Evolutionary conservation across 2,113 vertebrate species (phyloP), one percentile per base, ranked within the genome.

Genomic region (Corythoichthys intestinalis): DNA sequence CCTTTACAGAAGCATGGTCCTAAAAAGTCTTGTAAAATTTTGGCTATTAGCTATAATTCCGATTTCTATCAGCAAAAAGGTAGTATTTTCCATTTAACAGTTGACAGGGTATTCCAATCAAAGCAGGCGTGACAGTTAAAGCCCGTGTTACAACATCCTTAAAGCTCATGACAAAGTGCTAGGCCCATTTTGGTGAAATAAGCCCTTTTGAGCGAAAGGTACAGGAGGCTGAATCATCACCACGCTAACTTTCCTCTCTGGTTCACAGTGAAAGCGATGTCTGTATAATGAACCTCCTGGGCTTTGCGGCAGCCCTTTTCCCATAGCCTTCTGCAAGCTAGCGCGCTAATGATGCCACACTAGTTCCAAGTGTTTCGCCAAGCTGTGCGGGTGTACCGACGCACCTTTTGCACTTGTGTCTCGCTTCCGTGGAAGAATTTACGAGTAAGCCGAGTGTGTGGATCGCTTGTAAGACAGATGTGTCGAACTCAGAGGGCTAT

Each of bases 261-360:
- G 82, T 88, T 88, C 83, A 83, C 83, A 80, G 78, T 77, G 83
- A 76, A 85, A 81, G 87, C 70, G 11, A 74, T 79, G 74, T 90
- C 86, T 90, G 76, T 49, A 78, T 91, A 91, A 92, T 92, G 87
- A 91, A 89, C 87, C 92, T 89, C 89, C 56, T 70, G 89, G 86
- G 86, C 78, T 87, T 81, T 81, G 87, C 49, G 76, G 86, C 85
- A 85, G 86, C 84, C 87, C 85, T 85, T 85, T 85, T 81, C 80
- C 83, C 79, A 69, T 80, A 86, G 81, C 87, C 87, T 73, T 79
- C 72, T 82, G 87, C 87, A 80, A 88, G 71, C 83, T 86, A 83
- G 76, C 73, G 52, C 70, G 73, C 84, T 90, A 90, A 91, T 89
- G 87, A 91, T 88, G 87, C 82, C 77, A 76, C 57, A 57, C 80